Percentiles rank a stretch among this genome's conserved stretches.
Evolutionary conservation across 2,888 invertebrate genomes (phyloP).

Genomic region (Acheta domesticus): DNA sequence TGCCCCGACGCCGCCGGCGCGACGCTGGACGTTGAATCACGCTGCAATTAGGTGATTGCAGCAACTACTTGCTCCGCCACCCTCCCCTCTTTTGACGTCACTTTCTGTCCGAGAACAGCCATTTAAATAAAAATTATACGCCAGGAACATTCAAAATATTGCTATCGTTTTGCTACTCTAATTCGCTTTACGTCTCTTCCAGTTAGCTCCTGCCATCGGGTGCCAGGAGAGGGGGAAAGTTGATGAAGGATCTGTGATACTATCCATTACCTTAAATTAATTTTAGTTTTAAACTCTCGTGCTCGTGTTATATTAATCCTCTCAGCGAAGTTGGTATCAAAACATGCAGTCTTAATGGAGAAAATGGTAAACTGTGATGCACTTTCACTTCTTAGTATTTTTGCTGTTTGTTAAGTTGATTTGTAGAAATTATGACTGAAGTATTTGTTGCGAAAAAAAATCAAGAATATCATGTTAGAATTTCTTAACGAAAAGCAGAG

Average conservation of each 20-base stretch:
- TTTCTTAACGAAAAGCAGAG: too few relatives aligned
- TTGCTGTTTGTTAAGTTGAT: too few relatives aligned
- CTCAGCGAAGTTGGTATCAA: neutral
- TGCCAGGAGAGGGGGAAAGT: neutral
- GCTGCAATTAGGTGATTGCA: neutral
- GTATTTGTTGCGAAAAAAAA: too few relatives aligned
- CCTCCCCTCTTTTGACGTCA: neutral
- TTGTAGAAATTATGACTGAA: too few relatives aligned
- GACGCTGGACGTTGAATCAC: neutral
- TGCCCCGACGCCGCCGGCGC: neutral
- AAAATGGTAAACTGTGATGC: too few relatives aligned
- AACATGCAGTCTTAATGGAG: neutral
- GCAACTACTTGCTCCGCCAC: neutral
- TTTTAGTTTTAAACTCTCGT: neutral
- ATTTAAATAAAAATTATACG: slow-evolving; percentile 18
- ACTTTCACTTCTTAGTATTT: too few relatives aligned
- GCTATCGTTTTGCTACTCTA: neutral
- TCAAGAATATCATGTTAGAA: too few relatives aligned
- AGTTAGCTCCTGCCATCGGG: neutral
- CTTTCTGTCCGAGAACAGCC: neutral
- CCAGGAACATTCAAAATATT: neutral
- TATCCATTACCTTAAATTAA: neutral
- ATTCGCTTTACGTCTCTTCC: neutral
- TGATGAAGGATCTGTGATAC: neutral
- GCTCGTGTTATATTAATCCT: neutral